These are phyloP conservation scores for Frankliniella intonsa DNA, from an alignment of 2,888 invertebrate genomes.

Conservation along the genomic window DNA sequence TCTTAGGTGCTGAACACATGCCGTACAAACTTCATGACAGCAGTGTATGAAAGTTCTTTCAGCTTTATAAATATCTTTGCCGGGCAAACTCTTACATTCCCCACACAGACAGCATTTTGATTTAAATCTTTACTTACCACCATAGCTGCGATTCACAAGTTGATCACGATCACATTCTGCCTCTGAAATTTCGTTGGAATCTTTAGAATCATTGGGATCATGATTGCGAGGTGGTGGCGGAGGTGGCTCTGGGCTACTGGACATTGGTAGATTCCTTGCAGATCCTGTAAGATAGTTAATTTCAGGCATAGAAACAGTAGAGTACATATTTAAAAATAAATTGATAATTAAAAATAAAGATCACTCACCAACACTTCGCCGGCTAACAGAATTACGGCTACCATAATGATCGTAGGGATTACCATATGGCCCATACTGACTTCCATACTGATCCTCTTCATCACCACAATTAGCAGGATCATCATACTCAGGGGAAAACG, in stretches of 20 bases:
- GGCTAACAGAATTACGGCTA: conserved; percentile 58
- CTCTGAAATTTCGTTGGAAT: conserved; percentile 90
- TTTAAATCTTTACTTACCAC: conserved; percentile 57
- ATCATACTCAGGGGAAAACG: conserved; percentile 76
- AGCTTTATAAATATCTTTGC: too few species aligned
- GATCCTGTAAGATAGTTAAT: conserved; percentile 45
- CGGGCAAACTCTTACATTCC: too few species aligned
- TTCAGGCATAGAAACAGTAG: background rate
- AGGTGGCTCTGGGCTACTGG: conserved; percentile 58
- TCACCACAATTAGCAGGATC: conserved; percentile 89
- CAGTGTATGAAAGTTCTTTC: too few species aligned
- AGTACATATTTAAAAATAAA: background rate
- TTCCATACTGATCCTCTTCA: conserved; percentile 87
- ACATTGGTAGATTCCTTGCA: conserved; percentile 55
- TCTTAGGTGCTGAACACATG: too few species aligned
- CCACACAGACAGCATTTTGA: too few species aligned
- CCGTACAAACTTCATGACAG: too few species aligned
- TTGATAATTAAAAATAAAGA: background rate
- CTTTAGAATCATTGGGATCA: conserved; percentile 77
- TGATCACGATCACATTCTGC: conserved; percentile 87
- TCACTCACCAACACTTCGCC: conserved; percentile 52
- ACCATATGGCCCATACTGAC: conserved; percentile 74
- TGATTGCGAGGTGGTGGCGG: conserved; percentile 78
- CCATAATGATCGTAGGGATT: conserved; percentile 88
- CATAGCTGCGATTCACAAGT: conserved; percentile 72